Conservation (phyloP, 2,797 vertebrate species). For the Anisognathus igniventris region DNA sequence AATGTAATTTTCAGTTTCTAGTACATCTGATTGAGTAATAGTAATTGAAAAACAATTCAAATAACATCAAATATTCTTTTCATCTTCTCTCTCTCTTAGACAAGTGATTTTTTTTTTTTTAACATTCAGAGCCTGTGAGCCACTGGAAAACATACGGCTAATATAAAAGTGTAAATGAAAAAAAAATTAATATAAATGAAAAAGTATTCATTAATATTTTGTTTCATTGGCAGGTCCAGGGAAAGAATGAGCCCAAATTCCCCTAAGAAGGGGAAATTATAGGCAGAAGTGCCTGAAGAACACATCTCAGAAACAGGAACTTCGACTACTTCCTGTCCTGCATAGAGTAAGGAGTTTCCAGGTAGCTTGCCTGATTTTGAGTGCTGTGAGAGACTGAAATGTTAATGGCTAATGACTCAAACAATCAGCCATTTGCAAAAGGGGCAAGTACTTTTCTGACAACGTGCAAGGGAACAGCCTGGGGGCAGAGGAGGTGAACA, state of each 20-base stretch:
- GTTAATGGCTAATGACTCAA: background rate
- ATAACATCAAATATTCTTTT: background rate
- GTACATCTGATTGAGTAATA: background rate
- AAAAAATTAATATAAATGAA: background rate
- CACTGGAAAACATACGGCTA: background rate
- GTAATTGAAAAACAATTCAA: constrained; percentile 23
- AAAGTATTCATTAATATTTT: background rate
- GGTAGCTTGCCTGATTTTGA: background rate
- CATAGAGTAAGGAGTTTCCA: background rate
- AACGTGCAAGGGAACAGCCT: background rate
- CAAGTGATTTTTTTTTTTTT: background rate
- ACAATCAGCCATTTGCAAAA: accelerated
- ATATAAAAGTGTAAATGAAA: background rate
- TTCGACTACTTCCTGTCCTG: background rate
- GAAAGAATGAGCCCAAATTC: background rate
- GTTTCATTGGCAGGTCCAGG: background rate
- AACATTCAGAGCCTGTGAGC: background rate
- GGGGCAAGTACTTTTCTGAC: accelerated
- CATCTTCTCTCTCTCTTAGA: background rate
- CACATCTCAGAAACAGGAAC: background rate
- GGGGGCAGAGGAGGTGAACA: too few species aligned
- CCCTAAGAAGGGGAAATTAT: background rate
- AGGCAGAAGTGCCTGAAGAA: background rate
- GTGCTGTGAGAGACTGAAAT: background rate
- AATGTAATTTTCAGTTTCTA: background rate